phyloP scores from a whole-genome alignment of 2,888 invertebrate species.

The Cryptus armator region DNA sequence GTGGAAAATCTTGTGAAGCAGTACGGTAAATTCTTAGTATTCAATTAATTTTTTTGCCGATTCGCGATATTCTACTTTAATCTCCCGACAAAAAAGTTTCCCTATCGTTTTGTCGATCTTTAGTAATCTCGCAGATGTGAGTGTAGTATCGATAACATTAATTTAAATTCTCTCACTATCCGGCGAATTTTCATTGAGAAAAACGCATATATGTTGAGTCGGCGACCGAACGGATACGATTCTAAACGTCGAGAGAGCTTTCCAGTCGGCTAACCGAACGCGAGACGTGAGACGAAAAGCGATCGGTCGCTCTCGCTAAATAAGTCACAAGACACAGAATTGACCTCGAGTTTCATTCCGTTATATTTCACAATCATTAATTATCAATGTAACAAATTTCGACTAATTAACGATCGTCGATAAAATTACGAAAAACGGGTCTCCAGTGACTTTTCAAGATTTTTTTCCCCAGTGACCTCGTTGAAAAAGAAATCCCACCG shows the following conservation, averaged over 20 bases:
- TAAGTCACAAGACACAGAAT: not conserved
- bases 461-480: not conserved
- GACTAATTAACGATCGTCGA: not conserved
- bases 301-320: slow-evolving; percentile 19
- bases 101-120: not conserved
- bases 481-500: not conserved
- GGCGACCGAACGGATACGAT: slow-evolving; percentile 24
- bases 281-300: slow-evolving; percentile 11
- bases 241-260: slow-evolving; percentile 2
- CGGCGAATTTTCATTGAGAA: not conserved
- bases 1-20: not conserved
- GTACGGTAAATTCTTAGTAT: not conserved
- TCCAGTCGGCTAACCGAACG: not conserved
- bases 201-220: slow-evolving; percentile 8
- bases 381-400: not conserved
- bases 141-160: not conserved
- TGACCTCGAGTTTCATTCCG: slow-evolving; percentile 39
- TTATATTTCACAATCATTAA: not conserved
- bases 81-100: not conserved
- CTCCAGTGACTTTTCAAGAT: not conserved
- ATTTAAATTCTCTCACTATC: not conserved
- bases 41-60: not conserved
- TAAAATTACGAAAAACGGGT: not conserved
- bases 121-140: not conserved
- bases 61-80: not conserved